phyloP scores from a whole-genome alignment of 2,113 vertebrate genomes.

The Sphyrna mokarran region DNA sequence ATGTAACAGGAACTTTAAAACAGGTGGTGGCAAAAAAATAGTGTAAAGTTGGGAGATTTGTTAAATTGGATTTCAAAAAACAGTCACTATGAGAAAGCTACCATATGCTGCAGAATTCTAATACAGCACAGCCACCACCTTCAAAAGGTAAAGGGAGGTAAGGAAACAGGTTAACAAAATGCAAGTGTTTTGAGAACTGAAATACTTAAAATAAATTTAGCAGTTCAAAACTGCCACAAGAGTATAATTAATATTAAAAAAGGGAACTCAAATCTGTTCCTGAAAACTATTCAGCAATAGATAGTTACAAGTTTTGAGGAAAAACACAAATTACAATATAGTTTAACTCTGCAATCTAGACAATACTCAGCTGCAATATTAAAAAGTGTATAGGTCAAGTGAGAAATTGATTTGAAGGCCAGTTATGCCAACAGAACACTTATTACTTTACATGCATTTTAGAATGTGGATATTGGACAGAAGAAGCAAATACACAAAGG shows the following conservation, averaged over 20 bases:
- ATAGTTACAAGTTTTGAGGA: neutral
- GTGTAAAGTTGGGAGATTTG: neutral
- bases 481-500: neutral
- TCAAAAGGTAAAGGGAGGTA: neutral
- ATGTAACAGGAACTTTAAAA: neutral
- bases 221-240: neutral
- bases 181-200: neutral
- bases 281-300: neutral
- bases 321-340: neutral
- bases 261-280: neutral
- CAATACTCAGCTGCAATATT: neutral
- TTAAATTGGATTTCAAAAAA: neutral
- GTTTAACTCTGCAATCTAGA: neutral
- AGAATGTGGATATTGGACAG: neutral
- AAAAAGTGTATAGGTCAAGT: neutral
- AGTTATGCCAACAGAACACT: neutral
- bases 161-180: neutral
- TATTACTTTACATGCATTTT: neutral
- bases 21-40: neutral
- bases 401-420: neutral
- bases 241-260: neutral
- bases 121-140: neutral
- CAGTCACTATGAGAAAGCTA: neutral
- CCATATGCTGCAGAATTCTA: neutral
- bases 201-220: neutral